phyloP scores from a whole-genome alignment of 2,113 vertebrate genomes.

The Anguilla rostrata region DNA sequence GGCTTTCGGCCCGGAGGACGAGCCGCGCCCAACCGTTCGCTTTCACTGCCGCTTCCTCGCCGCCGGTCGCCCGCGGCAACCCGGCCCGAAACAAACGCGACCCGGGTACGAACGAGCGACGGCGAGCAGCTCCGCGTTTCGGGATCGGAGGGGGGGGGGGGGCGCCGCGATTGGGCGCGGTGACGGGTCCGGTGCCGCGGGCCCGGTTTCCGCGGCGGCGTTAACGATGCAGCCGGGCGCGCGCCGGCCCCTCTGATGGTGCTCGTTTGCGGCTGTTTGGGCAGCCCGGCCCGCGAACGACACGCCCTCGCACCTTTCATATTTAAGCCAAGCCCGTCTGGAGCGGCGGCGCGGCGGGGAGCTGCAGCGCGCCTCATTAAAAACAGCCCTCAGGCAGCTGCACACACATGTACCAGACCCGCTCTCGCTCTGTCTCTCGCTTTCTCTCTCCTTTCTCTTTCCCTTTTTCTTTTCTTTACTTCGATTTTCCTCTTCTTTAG shows the following conservation, averaged over 20 bases:
- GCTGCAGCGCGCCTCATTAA: background rate
- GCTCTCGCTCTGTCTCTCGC: background rate
- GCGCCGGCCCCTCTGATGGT: slow-evolving; percentile 23
- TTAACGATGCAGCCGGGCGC: slow-evolving; percentile 35
- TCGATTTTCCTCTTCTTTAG: background rate
- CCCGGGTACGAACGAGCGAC: too few relatives aligned
- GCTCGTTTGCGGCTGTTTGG: background rate
- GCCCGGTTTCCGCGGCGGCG: too few relatives aligned
- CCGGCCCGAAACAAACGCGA: background rate
- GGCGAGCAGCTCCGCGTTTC: too few relatives aligned
- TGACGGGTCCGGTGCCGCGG: background rate
- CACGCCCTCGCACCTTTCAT: background rate
- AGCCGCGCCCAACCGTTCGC: background rate
- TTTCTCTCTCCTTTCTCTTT: slow-evolving; percentile 22
- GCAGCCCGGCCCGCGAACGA: background rate
- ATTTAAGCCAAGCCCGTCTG: background rate
- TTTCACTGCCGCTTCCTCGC: background rate
- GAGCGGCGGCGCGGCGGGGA: background rate
- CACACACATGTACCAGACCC: background rate
- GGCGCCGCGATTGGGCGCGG: too few relatives aligned
- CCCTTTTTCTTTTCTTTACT: slow-evolving; percentile 14
- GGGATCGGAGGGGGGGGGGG: too few relatives aligned
- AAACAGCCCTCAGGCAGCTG: background rate
- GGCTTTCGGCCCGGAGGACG: background rate
- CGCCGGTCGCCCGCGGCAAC: background rate